Conservation (phyloP, 1,140 invertebrate genomes). For the Drosophila athabasca region DNA sequence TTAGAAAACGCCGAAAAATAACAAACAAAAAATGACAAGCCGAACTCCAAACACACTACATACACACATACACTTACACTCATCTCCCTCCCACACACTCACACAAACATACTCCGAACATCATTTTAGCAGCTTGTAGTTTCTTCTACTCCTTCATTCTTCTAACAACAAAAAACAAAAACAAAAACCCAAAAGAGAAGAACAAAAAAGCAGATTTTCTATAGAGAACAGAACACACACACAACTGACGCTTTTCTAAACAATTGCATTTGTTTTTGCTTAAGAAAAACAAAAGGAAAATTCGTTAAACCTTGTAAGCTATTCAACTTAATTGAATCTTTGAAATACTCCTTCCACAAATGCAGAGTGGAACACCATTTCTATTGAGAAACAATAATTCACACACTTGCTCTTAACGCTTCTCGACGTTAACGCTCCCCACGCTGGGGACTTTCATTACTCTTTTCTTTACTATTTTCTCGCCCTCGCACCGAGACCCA, state of each 20-base stretch:
- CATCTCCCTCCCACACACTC: conserved; percentile 20
- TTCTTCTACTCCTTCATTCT: conserved; percentile 68
- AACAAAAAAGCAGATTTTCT: conserved; percentile 56
- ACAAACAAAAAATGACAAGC: conserved; percentile 52
- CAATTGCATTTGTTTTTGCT: conserved; percentile 79
- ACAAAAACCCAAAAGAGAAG: conserved; percentile 23
- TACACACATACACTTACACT: conserved; percentile 36
- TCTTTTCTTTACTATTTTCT: conserved; percentile 48
- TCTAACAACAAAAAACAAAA: conserved; percentile 41
- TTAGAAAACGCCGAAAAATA: conserved; percentile 68
- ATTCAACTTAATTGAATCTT: conserved; percentile 50
- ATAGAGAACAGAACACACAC: conserved; percentile 38
- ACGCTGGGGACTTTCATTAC: conserved; percentile 45
- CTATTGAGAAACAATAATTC: conserved; percentile 48
- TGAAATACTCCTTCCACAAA: conserved; percentile 70
- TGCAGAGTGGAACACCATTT: conserved; percentile 64
- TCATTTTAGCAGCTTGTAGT: conserved; percentile 69
- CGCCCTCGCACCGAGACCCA: conserved; percentile 11
- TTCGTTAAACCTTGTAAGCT: conserved; percentile 44
- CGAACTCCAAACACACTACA: conserved; percentile 63
- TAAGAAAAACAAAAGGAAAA: conserved; percentile 53
- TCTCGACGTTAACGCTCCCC: conserved; percentile 5
- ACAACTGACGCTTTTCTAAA: conserved; percentile 72
- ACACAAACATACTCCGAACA: conserved; percentile 34
- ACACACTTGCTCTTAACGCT: conserved; percentile 58